These are phyloP conservation scores for Aphidius colemani DNA, from an alignment of 2,888 invertebrate species.

Conservation along the genomic window DNA sequence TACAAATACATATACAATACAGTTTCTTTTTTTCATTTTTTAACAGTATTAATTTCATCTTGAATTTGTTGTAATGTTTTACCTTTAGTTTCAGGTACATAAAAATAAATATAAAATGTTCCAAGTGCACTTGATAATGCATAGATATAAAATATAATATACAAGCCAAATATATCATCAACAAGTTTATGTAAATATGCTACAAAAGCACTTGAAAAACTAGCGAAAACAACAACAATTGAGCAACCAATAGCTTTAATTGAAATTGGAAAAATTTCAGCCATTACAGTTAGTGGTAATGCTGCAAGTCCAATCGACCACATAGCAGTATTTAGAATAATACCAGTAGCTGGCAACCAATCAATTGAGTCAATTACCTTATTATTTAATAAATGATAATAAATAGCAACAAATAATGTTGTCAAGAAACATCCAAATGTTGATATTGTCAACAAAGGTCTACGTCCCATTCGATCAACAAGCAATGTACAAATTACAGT, in stretches of 20 bases:
- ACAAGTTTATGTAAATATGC: constrained; percentile 30
- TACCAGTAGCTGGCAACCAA: constrained; percentile 36
- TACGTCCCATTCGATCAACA: constrained; percentile 37
- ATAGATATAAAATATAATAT: constrained; percentile 34
- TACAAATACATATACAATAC: no score
- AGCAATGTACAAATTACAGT: constrained; percentile 24
- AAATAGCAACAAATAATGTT: constrained; percentile 35
- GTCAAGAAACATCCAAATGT: constrained; percentile 27
- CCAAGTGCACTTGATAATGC: constrained; percentile 24
- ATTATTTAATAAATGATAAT: constrained; percentile 27
- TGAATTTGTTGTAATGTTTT: constrained; percentile 40
- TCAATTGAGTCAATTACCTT: constrained; percentile 19
- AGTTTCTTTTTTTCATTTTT: no score
- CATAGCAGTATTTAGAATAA: constrained; percentile 32
- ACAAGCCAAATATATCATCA: constrained; percentile 23
- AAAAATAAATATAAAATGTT: constrained; percentile 25
- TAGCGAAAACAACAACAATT: constrained; percentile 28
- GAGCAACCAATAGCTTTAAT: constrained; percentile 36
- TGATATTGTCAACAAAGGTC: constrained; percentile 35
- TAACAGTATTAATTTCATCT: not conserved
- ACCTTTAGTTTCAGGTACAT: constrained; percentile 38
- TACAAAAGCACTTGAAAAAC: constrained; percentile 26
- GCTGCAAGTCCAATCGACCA: constrained; percentile 35
- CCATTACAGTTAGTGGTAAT: constrained; percentile 37
- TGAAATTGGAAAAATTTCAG: constrained; percentile 40